A percentile compares a stretch with the other conserved stretches of the same genome.
Evolutionary conservation across 2,113 vertebrate species (phyloP).

Genomic region (Microcebus jonahi): DNA sequence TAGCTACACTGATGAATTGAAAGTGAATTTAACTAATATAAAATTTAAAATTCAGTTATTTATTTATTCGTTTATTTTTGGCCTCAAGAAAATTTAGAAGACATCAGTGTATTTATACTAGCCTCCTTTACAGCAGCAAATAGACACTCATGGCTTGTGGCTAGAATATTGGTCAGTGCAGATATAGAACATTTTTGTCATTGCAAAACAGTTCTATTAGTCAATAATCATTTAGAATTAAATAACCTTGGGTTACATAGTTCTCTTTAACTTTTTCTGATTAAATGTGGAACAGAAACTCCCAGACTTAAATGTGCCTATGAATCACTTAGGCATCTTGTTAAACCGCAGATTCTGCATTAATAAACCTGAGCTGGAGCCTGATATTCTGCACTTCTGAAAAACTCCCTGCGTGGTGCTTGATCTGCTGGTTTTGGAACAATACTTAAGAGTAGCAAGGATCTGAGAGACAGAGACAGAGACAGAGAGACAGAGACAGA

Average conservation of each 20-base stretch:
- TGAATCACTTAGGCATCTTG: background rate
- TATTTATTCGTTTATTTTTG: no score
- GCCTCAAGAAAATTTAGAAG: no score
- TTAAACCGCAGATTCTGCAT: background rate
- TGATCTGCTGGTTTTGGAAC: background rate
- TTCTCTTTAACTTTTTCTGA: background rate
- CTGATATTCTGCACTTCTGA: background rate
- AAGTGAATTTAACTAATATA: background rate
- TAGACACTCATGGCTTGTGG: background rate
- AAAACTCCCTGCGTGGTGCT: background rate
- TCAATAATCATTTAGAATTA: background rate
- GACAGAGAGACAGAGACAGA: background rate
- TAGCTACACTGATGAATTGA: background rate
- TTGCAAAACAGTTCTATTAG: background rate
- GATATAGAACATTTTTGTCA: background rate
- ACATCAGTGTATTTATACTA: background rate
- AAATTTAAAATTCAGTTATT: background rate
- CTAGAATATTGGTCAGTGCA: background rate
- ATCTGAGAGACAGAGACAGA: background rate
- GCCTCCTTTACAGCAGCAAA: background rate
- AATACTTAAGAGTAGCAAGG: background rate
- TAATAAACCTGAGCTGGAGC: no score
- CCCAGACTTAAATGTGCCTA: background rate
- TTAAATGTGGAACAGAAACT: background rate
- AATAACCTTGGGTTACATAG: no score